Base-by-base conservation (phyloP, 2,113 vertebrate species). In the Sinocyclocheilus grahami region DNA sequence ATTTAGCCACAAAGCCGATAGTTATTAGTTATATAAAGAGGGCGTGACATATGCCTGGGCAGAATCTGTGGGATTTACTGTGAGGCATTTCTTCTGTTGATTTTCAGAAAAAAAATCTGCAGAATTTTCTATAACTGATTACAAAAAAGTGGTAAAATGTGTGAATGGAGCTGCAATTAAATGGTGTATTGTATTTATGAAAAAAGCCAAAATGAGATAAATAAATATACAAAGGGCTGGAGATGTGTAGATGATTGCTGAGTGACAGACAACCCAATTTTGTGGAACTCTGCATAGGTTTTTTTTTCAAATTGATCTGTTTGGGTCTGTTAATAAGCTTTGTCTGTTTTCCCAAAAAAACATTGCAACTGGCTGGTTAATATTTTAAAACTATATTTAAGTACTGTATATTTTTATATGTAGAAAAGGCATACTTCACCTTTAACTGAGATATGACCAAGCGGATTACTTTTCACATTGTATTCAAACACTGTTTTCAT, bases 401-500 rank as follows among this genome's bases (percentile, higher is more conserved):
- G 12, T 48, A 6, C 46, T 14, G 11, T 74, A 1, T 74, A 71
- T 46, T 46, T 46, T 74, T 74, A 46, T 13, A 6, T 48, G n/a
- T 75, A 75, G 39, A 48, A 48, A 27, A 63, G 60, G 13, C 33
- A 62, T 30, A 10, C 39, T 65, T 81, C 13, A 24, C 6, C 48
- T 78, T 30, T 65, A 27, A 72, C n/a, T 80, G 62, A 39, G 48
- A 65, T 13, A n/a, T 46, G 27, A 24, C 14, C 16, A 33, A 30
- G 82, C 62, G 24, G 27, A 82, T 77, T 8, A 77, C 80, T 67
- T 82, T 63, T 46, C 22, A 63, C 22, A 63, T 63, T 80, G 78
- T 67, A 53, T 82, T 63, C 80, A 82, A 82, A 82, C 62, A 82
- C 4, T 78, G 74, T n/a, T 76, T 88, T 78, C 55, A 86, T 86